Base-by-base conservation (phyloP, 53 echinoderm and acorn worm species). In the Zoroaster sp. region DNA sequence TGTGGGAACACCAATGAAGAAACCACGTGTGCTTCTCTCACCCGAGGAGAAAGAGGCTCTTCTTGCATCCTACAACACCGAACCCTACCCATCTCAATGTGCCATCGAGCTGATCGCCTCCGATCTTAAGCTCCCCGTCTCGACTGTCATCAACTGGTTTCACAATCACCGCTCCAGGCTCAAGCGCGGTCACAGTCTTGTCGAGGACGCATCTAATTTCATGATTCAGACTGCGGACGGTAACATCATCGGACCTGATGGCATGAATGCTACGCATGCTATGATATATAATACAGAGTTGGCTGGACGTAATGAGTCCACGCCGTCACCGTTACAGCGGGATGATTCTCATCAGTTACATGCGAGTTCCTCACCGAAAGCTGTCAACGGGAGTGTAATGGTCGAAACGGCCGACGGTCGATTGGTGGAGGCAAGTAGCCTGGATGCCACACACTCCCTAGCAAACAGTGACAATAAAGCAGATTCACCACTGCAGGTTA, bases 121-220 rank as follows among this genome's bases (percentile, higher is more conserved):
- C 15, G 77, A 87, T 4, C 90, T 96, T n/a, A 93, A 94, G 17
- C 91, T 99, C 6, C 96, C 95, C 13, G 91, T 91, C 45, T 96
- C 96, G 4, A 99, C 99, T 17, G 94, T 99, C 66, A 94, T 96
- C 87, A 99, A 99, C 90, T 99, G 99, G 99, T 99, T 99, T 81
- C 99, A 99, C 71, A 99, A 99, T 68, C 96, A 99, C 73, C 91
- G 99, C 12, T 99, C 99, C 3, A 89, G 99, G 9, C 91, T 95
- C 72, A 99, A 99, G 87, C 87, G 99, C 3, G 93, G 93, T 2
- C 83, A 88, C 17, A 91, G 88, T 3, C 77, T 77, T 14, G 73
- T 90, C 1, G 92, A 91, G 54, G 95, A 92, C 37, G 49, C 88
- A 18, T 88, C 90, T 35, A 83, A 82, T 17, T 79, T 66, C n/a